Evolutionary conservation across 2,888 invertebrate genomes (phyloP), one percentile per base, ranked within the genome.

Genomic region (Calliopum simillimum): DNA sequence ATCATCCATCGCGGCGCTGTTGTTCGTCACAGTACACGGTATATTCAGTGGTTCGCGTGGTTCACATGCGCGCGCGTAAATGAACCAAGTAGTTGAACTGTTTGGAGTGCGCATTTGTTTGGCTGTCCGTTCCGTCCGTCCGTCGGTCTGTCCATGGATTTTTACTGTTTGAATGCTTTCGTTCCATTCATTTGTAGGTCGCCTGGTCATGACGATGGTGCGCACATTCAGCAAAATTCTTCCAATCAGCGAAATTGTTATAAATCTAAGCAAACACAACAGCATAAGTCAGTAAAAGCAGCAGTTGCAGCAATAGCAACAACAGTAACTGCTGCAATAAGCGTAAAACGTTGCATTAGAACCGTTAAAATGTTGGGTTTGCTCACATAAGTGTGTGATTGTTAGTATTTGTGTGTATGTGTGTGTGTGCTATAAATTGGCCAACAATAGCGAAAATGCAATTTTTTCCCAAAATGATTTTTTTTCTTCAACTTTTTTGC

Each of bases 201-300:
- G 62, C 55, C 33, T 67, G 67, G 72, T 72, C 72, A 72, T 58
- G 69, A 56, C 56, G 55, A 49, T 49, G n/a, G n/a, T n/a, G 70
- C 44, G 68, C 71, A 71, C 63, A 65, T 51, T 25, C 64, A 66
- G 64, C 51, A 51, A 70, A 69, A 72, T 72, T 69, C 59, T 51
- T 67, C 51, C 64, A 68, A 71, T 73, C 71, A 73, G 63, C 69
- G 71, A 77, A 78, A 76, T 78, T 76, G 75, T 76, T 77, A 76
- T 76, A 77, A 77, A 78, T 77, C 77, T 77, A 73, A 77, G 71
- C 73, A 72, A 75, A 74, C 73, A n/a, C n/a, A n/a, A n/a, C n/a
- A n/a, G n/a, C n/a, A n/a, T n/a, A n/a, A n/a, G 62, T 56, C 70
- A 69, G 71, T 69, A 71, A 73, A 70, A 69, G 71, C 46, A 63